These are phyloP conservation scores for Stictonetta naevosa DNA, from an alignment of 2,113 vertebrate species.

Conservation along the genomic window DNA sequence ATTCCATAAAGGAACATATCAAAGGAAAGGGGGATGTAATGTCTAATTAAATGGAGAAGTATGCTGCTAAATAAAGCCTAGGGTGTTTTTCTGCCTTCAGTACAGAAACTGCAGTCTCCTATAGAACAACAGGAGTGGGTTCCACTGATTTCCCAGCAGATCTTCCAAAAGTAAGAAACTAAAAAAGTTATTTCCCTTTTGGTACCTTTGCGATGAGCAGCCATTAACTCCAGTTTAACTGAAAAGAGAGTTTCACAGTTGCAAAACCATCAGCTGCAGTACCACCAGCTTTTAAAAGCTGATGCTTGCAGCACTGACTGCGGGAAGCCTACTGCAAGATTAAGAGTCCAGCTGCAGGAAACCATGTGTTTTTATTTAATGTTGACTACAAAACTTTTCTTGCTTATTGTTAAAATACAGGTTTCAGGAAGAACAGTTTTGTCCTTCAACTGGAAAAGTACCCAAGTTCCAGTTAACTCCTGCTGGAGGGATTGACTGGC, in stretches of 20 bases:
- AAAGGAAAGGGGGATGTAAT: background rate
- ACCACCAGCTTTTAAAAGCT: background rate
- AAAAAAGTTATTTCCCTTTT: background rate
- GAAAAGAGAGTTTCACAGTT: background rate
- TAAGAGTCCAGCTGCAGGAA: constrained; percentile 1
- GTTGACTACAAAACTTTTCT: background rate
- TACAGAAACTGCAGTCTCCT: background rate
- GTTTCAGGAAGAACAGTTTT: background rate
- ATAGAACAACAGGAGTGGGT: background rate
- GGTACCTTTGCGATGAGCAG: background rate
- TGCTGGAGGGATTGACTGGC: background rate
- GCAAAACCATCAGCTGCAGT: background rate
- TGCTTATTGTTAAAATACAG: background rate
- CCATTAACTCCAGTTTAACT: background rate
- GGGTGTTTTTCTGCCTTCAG: background rate
- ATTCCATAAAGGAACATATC: background rate
- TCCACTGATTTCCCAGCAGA: background rate
- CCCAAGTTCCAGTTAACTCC: background rate
- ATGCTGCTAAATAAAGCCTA: background rate
- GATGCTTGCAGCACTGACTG: background rate
- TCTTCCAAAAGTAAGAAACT: background rate
- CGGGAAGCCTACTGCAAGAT: background rate
- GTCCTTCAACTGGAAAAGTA: background rate
- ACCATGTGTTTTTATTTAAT: constrained; percentile 10
- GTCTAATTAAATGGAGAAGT: background rate